Evolutionary conservation across 2,797 vertebrate genomes (phyloP), one percentile per base, ranked within the genome.

Genomic region (Poeciliopsis infans): DNA sequence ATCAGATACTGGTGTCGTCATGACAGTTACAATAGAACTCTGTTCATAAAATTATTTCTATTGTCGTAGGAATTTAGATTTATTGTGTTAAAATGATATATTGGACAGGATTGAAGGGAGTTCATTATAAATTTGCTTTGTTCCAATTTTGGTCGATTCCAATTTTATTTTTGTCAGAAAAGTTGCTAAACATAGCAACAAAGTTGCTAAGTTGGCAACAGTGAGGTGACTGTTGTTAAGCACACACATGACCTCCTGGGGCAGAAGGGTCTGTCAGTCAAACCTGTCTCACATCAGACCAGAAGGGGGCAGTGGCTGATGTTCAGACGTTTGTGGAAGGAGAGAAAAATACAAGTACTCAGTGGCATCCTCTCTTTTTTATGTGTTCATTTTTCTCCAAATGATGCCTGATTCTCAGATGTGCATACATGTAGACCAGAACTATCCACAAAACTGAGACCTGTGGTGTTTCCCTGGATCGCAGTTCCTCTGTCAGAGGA

Each of bases 321-420:
- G 23, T 55, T 55, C 25, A 51, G 49, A 20, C 47, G 0, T 23
- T 51, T 23, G 10, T 12, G 23, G 53, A 55, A 25, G 53, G 23
- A 55, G 3, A 55, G 7, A 25, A 55, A n/a, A 55, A 82, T 87
- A 78, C 72, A 80, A 83, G 83, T 80, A 71, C 72, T 81, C 79
- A 79, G 6, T 80, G 36, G 18, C 15, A 45, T 28, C 49, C 59
- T 41, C 75, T 76, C n/a, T 82, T 4, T 13, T 23, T 51, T 6
- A 28, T 12, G 23, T 64, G 66, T 10, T 68, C 2, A 45, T 77
- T 49, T 39, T 55, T 59, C 16, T 25, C 28, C 36, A 25, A n/a
- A 6, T 41, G 4, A 47, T 47, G 20, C 55, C 68, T 57, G 15
- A 28, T 43, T 39, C 20, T 73, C 72, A 25, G 46, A 39, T 53